phyloP scores from a whole-genome alignment of 2,797 vertebrate genomes.

The Acrossocheilus wenchowensis region DNA sequence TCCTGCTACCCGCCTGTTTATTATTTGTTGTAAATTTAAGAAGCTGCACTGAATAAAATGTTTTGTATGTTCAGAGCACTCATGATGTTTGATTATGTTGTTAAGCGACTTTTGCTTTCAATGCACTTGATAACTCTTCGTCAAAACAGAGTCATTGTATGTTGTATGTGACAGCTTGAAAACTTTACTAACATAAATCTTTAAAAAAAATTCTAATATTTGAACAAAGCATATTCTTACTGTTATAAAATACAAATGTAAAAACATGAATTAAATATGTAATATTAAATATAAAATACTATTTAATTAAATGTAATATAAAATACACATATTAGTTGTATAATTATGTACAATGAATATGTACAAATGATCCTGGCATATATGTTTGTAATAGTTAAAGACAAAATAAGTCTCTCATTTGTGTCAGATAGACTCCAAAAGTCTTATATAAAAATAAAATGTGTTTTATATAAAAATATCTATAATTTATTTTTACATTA shows the following conservation, averaged over 20 bases:
- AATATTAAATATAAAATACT: neutral
- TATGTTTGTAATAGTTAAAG: neutral
- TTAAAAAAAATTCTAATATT: neutral
- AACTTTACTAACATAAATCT: neutral
- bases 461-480: neutral
- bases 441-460: neutral
- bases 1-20: conserved; percentile 47
- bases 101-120: neutral
- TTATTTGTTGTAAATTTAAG: conserved; percentile 52
- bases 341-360: neutral
- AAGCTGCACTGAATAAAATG: conserved; percentile 59
- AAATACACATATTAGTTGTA: neutral
- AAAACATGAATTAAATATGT: neutral
- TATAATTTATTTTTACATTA: neutral
- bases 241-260: neutral
- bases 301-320: neutral
- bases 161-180: neutral
- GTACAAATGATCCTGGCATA: neutral
- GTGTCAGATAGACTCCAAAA: neutral
- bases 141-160: neutral
- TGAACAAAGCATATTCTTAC: neutral
- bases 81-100: conserved; percentile 14
- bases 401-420: neutral
- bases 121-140: neutral
- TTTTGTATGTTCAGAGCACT: conserved; percentile 51